Conservation (phyloP, 2,797 vertebrate genomes). For the Thripadectes ignobilis region DNA sequence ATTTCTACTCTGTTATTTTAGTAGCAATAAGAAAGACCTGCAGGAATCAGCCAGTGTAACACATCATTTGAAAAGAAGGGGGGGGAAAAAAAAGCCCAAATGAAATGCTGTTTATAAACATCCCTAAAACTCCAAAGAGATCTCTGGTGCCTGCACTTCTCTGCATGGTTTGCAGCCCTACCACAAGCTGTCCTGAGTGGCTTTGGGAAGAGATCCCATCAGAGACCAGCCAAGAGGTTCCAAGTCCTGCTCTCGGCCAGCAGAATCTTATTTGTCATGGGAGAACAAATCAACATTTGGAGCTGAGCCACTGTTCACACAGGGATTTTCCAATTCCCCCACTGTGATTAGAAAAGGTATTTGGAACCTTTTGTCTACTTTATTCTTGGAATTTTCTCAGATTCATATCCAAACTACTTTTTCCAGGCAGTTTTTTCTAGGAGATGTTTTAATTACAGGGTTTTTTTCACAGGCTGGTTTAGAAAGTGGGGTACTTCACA, state of each 20-base stretch:
- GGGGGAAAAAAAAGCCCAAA: neutral
- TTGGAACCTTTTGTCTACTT: slow-evolving; percentile 7
- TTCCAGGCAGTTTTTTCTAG: neutral
- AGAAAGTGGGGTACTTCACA: neutral
- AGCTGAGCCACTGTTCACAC: neutral
- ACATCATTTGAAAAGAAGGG: neutral
- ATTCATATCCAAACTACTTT: slow-evolving; percentile 20
- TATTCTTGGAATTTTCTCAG: neutral
- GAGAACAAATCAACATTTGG: slow-evolving; percentile 44
- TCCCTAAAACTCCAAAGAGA: neutral
- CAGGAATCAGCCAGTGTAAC: neutral
- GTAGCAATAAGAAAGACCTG: neutral
- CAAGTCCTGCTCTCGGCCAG: neutral
- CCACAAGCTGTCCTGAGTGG: neutral
- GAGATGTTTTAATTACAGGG: neutral
- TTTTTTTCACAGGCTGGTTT: neutral
- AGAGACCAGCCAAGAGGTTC: neutral
- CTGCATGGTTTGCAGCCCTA: neutral
- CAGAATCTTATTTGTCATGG: neutral
- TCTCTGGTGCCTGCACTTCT: neutral
- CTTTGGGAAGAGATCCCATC: neutral
- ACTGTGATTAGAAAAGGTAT: slow-evolving; percentile 26
- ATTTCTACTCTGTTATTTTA: neutral
- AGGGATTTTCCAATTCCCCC: slow-evolving; percentile 44
- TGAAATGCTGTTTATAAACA: neutral